Base-by-base conservation (phyloP, 2,888 invertebrate species). In the Dryobota labecula region DNA sequence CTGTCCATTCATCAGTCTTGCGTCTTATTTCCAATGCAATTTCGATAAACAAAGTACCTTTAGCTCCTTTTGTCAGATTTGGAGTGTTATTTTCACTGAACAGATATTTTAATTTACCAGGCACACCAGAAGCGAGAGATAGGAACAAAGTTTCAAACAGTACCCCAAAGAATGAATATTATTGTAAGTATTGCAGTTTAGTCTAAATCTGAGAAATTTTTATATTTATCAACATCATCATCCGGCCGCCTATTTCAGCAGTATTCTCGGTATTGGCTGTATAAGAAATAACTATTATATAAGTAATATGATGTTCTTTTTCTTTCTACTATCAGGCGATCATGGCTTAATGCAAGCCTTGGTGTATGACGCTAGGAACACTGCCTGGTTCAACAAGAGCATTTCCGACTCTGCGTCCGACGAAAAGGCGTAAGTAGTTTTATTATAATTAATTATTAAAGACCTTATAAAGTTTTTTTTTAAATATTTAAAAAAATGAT, bases 321-420 rank as follows among this genome's bases (percentile, higher is more conserved):
- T 6, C 20, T 43, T 73, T 61, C n/a, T 18, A 20, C 15, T 13
- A 7, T 18, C 24, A 84, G 98, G 98, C 93, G 98, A 99, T 90
- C 97, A 98, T 82, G 98, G 98, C 85, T 95, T 99, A 66, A 97
- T 99, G 92, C 97, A 98, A 89, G 98, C 98, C 65, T 94, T 99
- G 63, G 98, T 99, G 2, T 98, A 98, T 89, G 99, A 99, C 92
- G 99, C 99, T 13, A 97, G 98, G 89, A 98, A 98, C 82, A 99
- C 99, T 2, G 97, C 97, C 82, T 98, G 98, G 97, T 98, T 98
- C 91, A 97, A 98, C 84, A 97, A 97, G 82, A 98, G 98, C 90
- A 97, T 97, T 83, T 97, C 97, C 64, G 96, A 97, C 62, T 97
- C 97, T 53, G 97, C 97, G 30, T 97, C 97, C 78, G 98, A 98